A percentile compares a stretch with the other conserved stretches of the same genome.
Evolutionary conservation across 2,797 vertebrate genomes (phyloP).

Genomic region (Pseudopleuronectes americanus): DNA sequence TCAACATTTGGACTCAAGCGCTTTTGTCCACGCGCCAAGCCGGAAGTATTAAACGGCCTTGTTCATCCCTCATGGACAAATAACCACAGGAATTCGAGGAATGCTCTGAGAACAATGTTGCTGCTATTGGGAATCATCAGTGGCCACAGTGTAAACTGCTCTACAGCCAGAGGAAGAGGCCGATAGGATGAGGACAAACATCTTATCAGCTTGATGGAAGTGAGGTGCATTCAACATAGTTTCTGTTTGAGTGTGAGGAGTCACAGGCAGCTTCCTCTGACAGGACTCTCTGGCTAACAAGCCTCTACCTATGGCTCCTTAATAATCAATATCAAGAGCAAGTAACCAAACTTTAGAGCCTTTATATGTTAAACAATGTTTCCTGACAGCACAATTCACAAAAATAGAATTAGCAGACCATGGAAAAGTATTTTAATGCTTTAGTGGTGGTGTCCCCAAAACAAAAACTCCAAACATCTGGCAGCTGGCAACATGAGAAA

Average conservation of each 20-base stretch:
- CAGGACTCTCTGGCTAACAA: not conserved
- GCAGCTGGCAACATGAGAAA: not conserved
- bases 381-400: not conserved
- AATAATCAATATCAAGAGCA: slow-evolving; percentile 20
- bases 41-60: slow-evolving; percentile 65
- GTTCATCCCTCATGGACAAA: slow-evolving; percentile 74
- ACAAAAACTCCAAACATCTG: not conserved
- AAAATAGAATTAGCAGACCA: not conserved
- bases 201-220: not conserved
- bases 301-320: too few species aligned
- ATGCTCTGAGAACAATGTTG: slow-evolving; percentile 77
- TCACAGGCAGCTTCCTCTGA: not conserved
- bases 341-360: slow-evolving; percentile 11
- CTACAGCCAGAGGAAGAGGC: not conserved
- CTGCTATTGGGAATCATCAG: slow-evolving; percentile 69
- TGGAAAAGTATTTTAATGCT: not conserved
- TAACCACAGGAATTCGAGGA: slow-evolving; percentile 80
- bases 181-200: not conserved
- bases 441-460: too few species aligned
- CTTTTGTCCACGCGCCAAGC: slow-evolving; percentile 41
- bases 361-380: not conserved
- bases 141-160: slow-evolving; percentile 57
- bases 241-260: not conserved
- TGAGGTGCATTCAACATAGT: slow-evolving; percentile 6
- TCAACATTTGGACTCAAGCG: slow-evolving; percentile 5